A percentile compares a stretch with the other conserved stretches of the same genome.
These are phyloP conservation scores for Tylochromis polylepis DNA, from an alignment of 2,113 vertebrate genomes.

Conservation along the genomic window DNA sequence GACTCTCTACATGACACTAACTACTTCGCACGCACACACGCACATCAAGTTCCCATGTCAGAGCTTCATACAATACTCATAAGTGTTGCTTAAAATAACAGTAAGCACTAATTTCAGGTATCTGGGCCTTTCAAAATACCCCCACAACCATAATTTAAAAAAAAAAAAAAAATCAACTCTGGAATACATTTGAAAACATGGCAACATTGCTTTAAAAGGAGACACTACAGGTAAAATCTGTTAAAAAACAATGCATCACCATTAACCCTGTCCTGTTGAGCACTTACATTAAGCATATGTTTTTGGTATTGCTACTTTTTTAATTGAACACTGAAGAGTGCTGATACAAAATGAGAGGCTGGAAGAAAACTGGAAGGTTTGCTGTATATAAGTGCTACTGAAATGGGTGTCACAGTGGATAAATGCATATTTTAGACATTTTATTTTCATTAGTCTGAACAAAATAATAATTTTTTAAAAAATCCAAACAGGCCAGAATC, in stretches of 20 bases:
- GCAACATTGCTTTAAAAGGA: background rate
- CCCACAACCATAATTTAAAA: background rate
- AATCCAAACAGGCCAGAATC: background rate
- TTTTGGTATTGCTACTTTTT: background rate
- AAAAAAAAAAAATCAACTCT: background rate
- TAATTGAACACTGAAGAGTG: background rate
- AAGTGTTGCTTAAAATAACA: background rate
- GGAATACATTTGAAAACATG: background rate
- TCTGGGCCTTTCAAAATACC: background rate
- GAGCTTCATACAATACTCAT: background rate
- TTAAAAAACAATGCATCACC: background rate
- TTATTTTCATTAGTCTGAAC: background rate
- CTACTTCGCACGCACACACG: conserved; percentile 12
- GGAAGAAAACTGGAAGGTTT: background rate
- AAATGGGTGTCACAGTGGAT: background rate
- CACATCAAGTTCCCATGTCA: background rate
- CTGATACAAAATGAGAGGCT: background rate
- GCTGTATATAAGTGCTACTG: background rate
- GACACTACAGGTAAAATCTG: background rate
- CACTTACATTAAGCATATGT: background rate
- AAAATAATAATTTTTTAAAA: background rate
- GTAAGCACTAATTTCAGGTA: background rate
- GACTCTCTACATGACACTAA: conserved; percentile 10
- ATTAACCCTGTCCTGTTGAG: background rate
- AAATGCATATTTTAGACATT: background rate